These are phyloP conservation scores for Apteryx owenii DNA, from an alignment of 2,113 vertebrate species.

Conservation along the genomic window DNA sequence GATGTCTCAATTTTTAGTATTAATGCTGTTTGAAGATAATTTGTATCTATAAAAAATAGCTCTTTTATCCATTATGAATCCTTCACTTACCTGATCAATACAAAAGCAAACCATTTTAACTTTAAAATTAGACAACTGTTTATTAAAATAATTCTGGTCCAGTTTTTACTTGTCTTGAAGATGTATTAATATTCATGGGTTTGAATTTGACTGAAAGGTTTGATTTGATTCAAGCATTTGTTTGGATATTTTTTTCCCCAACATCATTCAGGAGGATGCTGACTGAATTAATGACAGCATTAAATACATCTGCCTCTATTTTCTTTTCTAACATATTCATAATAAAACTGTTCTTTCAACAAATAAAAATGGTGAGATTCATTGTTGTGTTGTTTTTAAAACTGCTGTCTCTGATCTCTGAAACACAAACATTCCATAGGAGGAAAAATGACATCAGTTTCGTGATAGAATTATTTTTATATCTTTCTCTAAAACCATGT, in stretches of 20 bases:
- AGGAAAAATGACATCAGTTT: neutral
- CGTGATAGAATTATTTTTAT: neutral
- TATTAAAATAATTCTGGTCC: neutral
- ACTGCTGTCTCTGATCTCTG: neutral
- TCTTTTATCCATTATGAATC: neutral
- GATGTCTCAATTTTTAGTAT: neutral
- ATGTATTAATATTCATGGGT: neutral
- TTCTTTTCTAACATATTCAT: neutral
- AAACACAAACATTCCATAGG: neutral
- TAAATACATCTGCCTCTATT: neutral
- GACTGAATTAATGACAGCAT: neutral
- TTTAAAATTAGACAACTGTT: neutral
- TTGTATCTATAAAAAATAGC: neutral
- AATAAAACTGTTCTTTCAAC: conserved; percentile 2
- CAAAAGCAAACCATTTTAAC: neutral
- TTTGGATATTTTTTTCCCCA: neutral
- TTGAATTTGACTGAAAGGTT: neutral
- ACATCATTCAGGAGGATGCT: neutral
- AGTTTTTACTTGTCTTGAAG: neutral
- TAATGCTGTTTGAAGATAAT: accelerated
- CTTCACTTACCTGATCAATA: neutral
- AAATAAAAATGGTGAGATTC: neutral
- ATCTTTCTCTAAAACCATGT: neutral
- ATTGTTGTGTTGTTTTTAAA: neutral
- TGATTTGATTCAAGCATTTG: neutral